Conservation (phyloP, 1,140 invertebrate genomes). For the Drosophila punjabiensis region DNA sequence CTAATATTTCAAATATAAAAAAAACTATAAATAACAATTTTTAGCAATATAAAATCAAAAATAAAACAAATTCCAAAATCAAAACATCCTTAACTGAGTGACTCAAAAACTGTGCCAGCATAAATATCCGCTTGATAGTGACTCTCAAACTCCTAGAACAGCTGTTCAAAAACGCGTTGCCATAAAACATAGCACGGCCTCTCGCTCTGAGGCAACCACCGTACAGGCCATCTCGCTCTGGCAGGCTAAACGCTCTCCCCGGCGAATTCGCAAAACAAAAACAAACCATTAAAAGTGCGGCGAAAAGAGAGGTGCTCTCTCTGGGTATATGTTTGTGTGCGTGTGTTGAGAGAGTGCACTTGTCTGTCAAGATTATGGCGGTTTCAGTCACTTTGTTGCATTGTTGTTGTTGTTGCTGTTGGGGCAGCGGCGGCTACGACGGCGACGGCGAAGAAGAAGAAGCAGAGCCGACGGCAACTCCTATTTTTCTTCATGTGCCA, state of each 20-base stretch:
- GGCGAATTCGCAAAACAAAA: conserved; percentile 75
- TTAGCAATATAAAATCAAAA: not conserved
- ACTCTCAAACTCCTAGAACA: conserved; percentile 20
- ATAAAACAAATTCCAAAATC: conserved; percentile 6
- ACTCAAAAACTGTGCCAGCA: conserved; percentile 28
- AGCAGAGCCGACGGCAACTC: conserved; percentile 75
- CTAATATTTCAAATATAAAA: no score
- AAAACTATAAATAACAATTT: not conserved
- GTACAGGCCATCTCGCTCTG: conserved; percentile 21
- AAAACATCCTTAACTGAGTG: conserved; percentile 22
- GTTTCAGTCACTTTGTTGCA: conserved; percentile 59
- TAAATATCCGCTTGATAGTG: not conserved
- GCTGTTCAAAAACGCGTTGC: conserved; percentile 50
- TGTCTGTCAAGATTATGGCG: conserved; percentile 83
- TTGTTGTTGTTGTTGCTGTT: conserved; percentile 10
- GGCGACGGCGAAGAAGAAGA: conserved; percentile 33
- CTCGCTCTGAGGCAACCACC: conserved; percentile 16
- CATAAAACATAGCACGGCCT: conserved; percentile 58
- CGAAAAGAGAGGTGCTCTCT: conserved; percentile 22
- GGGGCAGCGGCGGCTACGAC: conserved; percentile 8
- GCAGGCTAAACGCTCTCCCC: conserved; percentile 39
- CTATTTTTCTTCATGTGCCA: conserved; percentile 81
- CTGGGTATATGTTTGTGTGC: not conserved
- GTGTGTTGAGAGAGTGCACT: conserved; percentile 61
- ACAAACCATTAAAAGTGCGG: conserved; percentile 75